A percentile compares a stretch with the other conserved stretches of the same genome.
Evolutionary conservation across 2,888 invertebrate genomes (phyloP).

Genomic region (Philereme vetulata): DNA sequence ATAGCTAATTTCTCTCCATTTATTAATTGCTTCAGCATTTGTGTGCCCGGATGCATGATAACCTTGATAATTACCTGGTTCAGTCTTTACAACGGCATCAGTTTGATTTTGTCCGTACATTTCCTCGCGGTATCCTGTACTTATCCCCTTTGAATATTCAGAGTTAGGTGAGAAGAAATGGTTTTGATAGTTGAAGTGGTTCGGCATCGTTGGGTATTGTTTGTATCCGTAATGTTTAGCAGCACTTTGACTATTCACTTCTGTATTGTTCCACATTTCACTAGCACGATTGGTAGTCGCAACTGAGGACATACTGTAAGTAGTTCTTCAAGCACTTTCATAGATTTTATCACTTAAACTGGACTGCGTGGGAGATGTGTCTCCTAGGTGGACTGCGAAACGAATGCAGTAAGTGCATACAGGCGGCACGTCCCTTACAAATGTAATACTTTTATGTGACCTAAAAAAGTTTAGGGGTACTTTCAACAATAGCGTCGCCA

Average conservation of each 20-base stretch:
- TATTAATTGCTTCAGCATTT: constrained; percentile 64
- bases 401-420: constrained; percentile 77
- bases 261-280: constrained; percentile 74
- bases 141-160: constrained; percentile 56
- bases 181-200: constrained; percentile 62
- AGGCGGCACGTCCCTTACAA: constrained; percentile 78
- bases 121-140: constrained; percentile 51
- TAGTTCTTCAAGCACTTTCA: constrained; percentile 46
- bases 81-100: constrained; percentile 61
- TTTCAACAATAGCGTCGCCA: constrained; percentile 79
- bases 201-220: constrained; percentile 55
- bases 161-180: constrained; percentile 58
- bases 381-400: constrained; percentile 74
- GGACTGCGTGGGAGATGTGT: constrained; percentile 72
- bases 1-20: constrained; percentile 69
- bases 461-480: constrained; percentile 82
- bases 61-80: constrained; percentile 64
- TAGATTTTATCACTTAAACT: constrained; percentile 51
- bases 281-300: constrained; percentile 68
- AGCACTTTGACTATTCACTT: constrained; percentile 63
- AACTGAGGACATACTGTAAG: constrained; percentile 61
- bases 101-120: constrained; percentile 49
- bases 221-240: constrained; percentile 58
- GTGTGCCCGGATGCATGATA: constrained; percentile 54
- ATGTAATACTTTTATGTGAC: constrained; percentile 82